Percentiles rank a stretch among this genome's conserved stretches.
Conservation (phyloP, 2,113 vertebrate genomes). For the Myanophis thanlyinensis region DNA sequence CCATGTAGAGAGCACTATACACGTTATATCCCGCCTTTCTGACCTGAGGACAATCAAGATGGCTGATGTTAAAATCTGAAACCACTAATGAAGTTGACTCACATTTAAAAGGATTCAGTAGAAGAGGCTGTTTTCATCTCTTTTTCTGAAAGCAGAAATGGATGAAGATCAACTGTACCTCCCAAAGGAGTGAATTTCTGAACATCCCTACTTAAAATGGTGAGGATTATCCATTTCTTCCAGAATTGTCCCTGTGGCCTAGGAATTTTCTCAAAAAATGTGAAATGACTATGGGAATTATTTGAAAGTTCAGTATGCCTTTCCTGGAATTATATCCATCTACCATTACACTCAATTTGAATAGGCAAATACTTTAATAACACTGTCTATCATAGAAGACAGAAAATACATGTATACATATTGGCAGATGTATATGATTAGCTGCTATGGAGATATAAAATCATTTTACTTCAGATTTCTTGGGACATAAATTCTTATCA, state of each 20-base stretch:
- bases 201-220: background rate
- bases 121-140: background rate
- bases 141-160: background rate
- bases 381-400: background rate
- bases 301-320: background rate
- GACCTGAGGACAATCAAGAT: background rate
- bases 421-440: background rate
- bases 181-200: background rate
- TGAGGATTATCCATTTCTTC: background rate
- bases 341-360: background rate
- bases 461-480: background rate
- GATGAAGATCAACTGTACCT: background rate
- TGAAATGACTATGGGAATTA: background rate
- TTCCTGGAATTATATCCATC: too few species aligned
- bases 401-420: background rate
- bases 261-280: background rate
- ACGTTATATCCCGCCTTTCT: background rate
- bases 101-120: background rate
- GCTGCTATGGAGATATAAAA: background rate
- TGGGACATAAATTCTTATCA: background rate
- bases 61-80: background rate
- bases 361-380: background rate
- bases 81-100: background rate
- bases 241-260: background rate
- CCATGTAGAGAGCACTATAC: too few species aligned